Conservation (phyloP, 2,888 invertebrate genomes). For the Augiades crinisus region DNA sequence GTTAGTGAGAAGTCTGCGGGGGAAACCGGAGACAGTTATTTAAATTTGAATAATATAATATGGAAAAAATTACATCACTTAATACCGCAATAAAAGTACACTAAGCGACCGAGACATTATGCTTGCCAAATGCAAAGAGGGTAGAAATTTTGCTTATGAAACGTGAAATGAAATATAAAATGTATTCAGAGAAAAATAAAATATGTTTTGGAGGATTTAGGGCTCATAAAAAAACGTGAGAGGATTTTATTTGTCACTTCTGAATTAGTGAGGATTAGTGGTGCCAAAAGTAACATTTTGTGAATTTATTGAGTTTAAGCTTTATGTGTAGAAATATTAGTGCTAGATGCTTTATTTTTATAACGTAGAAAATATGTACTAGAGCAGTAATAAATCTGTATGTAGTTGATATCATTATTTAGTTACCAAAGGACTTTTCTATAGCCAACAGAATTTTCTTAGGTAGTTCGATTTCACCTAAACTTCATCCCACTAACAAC, state of each 20-base stretch:
- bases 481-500: too few species aligned
- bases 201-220: slow-evolving; percentile 69
- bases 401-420: too few species aligned
- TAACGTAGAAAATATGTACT: not conserved
- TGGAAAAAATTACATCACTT: slow-evolving; percentile 83
- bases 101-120: slow-evolving; percentile 80
- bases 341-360: too few species aligned
- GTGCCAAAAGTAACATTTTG: not conserved
- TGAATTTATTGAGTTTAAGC: too few species aligned
- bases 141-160: slow-evolving; percentile 76
- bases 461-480: too few species aligned
- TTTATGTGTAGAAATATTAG: too few species aligned
- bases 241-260: slow-evolving; percentile 65
- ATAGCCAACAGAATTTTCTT: too few species aligned
- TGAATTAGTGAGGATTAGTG: slow-evolving; percentile 39
- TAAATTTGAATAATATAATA: slow-evolving; percentile 83
- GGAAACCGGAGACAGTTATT: slow-evolving; percentile 82
- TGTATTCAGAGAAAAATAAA: slow-evolving; percentile 73
- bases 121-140: slow-evolving; percentile 72
- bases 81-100: slow-evolving; percentile 82
- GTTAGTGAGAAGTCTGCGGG: slow-evolving; percentile 67
- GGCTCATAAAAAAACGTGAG: slow-evolving; percentile 77
- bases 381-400: not conserved
- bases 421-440: too few species aligned
- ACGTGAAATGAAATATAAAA: slow-evolving; percentile 81